Evolutionary conservation across 2,113 vertebrate species (phyloP), one percentile per base, ranked within the genome.

Genomic region (Archilochus colubris): DNA sequence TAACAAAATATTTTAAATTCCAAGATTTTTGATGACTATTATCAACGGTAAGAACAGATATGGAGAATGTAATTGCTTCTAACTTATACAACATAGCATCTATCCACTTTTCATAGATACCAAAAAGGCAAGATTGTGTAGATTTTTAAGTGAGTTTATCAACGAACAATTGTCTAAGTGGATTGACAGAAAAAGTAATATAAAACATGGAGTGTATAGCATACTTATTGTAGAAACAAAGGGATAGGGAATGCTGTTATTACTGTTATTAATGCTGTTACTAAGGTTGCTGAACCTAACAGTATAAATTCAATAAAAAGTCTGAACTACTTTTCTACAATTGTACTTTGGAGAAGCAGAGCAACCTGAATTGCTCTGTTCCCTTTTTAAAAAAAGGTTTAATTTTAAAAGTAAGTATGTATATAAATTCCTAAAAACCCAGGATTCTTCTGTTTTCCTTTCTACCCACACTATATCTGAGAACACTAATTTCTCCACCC

Each of bases 1-100:
- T 57, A 70, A 83, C 16, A 93, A 91, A 96, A 70, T 80, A 66
- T 86, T 86, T 84, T 63, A 89, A 91, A 80, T 83, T 69, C 19
- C 8, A 27, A 64, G 53, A 55, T 68, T 86, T 40, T n/a, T 70
- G 66, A 73, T 54, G 23, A 73, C 79, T 88, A 44, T 81, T 93
- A 91, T 93, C 82, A 86, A 77, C 20, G 38, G 15, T 89, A 66
- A 80, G 18, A 46, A 77, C 51, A 86, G 72, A 93, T 83, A 38
- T 1, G 57, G 59, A 90, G 55, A 83, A 84, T 50, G 51, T 8
- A 82, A 81, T 77, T 88, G 33, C 55, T 91, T 88, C 55, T 74
- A 57, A 77, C 58, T 68, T 59, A 63, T 72, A 31, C 43, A 83
- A 22, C 46, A 43, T 16, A 74, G 54, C 38, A 62, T 94, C 80